These are phyloP conservation scores for Knipowitschia caucasica DNA, from an alignment of 2,797 vertebrate genomes.

Conservation along the genomic window DNA sequence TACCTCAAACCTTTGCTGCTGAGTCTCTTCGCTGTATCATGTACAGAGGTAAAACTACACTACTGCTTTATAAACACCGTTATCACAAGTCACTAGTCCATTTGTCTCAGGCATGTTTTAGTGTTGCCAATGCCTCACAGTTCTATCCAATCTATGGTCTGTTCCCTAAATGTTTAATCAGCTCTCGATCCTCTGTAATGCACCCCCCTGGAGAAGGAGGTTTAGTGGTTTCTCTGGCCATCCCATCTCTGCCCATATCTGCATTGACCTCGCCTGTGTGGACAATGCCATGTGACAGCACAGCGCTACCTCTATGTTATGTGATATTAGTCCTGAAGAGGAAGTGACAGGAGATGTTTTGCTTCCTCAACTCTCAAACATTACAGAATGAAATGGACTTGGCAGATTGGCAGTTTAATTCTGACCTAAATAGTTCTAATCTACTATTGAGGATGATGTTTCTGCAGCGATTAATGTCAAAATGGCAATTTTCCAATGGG, in stretches of 20 bases:
- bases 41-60: slow-evolving; percentile 73
- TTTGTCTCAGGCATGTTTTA: slow-evolving; percentile 1
- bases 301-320: slow-evolving; percentile 19
- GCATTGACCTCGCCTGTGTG: slow-evolving; percentile 17
- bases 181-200: slow-evolving; percentile 30
- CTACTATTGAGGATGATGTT: no score
- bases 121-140: not conserved
- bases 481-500: no score
- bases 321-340: slow-evolving; percentile 29
- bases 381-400: not conserved
- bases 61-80: slow-evolving; percentile 11
- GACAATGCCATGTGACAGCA: slow-evolving; percentile 32
- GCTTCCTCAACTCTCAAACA: slow-evolving; percentile 15
- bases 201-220: slow-evolving; percentile 26
- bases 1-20: slow-evolving; percentile 79
- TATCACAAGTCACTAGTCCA: not conserved
- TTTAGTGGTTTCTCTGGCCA: slow-evolving; percentile 17
- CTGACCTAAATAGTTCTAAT: not conserved
- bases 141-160: not conserved
- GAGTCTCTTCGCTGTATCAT: slow-evolving; percentile 79
- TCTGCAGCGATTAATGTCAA: no score
- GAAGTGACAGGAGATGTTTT: slow-evolving; percentile 38
- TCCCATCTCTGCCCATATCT: slow-evolving; percentile 8
- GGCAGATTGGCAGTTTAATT: not conserved
- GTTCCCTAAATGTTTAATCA: slow-evolving; percentile 61